Evolutionary conservation across 2,113 vertebrate species (phyloP), one percentile per base, ranked within the genome.

Genomic region (Cathartes aura): DNA sequence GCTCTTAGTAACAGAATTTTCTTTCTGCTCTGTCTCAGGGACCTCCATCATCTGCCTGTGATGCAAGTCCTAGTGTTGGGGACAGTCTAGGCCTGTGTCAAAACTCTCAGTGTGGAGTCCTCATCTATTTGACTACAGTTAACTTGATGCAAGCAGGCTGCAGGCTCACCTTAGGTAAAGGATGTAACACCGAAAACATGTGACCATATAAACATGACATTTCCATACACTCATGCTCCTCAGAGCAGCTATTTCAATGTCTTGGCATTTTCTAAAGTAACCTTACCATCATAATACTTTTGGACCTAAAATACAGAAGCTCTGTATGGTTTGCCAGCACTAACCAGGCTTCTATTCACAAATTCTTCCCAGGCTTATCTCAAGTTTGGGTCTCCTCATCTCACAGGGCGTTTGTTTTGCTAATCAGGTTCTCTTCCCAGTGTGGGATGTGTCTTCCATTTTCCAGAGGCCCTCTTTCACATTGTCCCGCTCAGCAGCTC

Each of bases 121-220:
- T 59, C 32, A 30, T n/a, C 32, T 59, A 2, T 87, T 50, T 59
- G 36, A 29, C 20, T 40, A 9, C 18, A 52, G 14, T 40, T 43
- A 27, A 23, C 8, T 20, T 52, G 38, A 24, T 14, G 11, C 11
- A 26, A 23, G 34, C 17, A 36, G 2, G 5, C 34, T 36, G 34
- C 53, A 47, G 8, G 4, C 42, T 47, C 40, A 10, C 34, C 20
- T 23, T 48, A 34, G 13, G 15, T 13, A 47, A 18, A 53, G n/a
- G 30, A 55, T 1, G 0, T 4, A 9, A 12, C 24, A 19, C 40
- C 58, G 52, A 45, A 8, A 38, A 20, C 30, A 60, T 4, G 4
- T 32, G 8, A 19, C 15, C 5, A 2, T 22, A 24, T 11, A 29
- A 52, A 7, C 23, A 2, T 2, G 58, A 43, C 20, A 30, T 30